Evolutionary conservation across 2,888 invertebrate species (phyloP).

Genomic region (Ernsta delagoae): DNA sequence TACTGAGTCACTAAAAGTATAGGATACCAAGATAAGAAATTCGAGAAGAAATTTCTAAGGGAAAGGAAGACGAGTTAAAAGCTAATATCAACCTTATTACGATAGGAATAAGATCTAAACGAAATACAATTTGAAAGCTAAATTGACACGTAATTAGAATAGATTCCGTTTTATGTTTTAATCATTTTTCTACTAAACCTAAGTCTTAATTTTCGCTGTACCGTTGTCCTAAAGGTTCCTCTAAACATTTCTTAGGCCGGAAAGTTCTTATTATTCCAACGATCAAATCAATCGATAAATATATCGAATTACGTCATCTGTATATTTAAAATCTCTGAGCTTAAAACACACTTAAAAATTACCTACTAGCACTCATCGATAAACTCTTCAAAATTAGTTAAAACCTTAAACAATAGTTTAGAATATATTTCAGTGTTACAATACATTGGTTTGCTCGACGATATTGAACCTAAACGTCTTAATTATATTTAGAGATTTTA

Average conservation of each 20-base stretch:
- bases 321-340: conserved; percentile 26
- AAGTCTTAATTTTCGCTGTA: conserved; percentile 35
- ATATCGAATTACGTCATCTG: neutral
- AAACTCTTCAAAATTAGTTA: conserved; percentile 9
- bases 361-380: conserved; percentile 16
- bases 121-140: conserved; percentile 1
- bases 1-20: conserved; percentile 17
- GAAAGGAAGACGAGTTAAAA: conserved; percentile 29
- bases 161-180: too few species aligned
- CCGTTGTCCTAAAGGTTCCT: neutral
- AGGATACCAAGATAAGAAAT: conserved; percentile 22
- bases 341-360: neutral
- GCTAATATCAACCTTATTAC: conserved; percentile 23
- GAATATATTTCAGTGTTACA: conserved; percentile 24
- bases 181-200: neutral
- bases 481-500: conserved; percentile 26
- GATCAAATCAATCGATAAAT: neutral
- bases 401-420: conserved; percentile 31
- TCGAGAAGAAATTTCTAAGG: conserved; percentile 20
- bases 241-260: conserved; percentile 15
- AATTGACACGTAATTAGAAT: neutral
- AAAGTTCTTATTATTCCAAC: conserved; percentile 1
- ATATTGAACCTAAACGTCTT: neutral
- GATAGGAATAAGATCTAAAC: neutral
- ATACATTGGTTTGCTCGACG: neutral